These are phyloP conservation scores for Eristalis tenax DNA, from an alignment of 2,888 invertebrate species.

Conservation along the genomic window DNA sequence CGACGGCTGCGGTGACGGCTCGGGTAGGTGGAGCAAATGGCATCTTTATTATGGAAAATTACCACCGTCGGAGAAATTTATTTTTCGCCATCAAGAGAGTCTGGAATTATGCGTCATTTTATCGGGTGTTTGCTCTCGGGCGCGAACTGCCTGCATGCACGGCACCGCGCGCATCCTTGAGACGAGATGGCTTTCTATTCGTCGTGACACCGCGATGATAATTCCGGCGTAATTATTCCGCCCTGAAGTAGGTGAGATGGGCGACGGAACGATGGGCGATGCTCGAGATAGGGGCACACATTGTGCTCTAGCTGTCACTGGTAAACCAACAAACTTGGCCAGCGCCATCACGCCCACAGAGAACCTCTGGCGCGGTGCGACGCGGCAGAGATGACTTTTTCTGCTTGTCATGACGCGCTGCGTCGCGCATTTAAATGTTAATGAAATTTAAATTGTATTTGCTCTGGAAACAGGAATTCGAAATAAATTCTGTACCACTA, in stretches of 20 bases:
- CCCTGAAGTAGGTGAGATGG: conserved; percentile 52
- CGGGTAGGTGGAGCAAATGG: conserved; percentile 28
- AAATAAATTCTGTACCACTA: conserved; percentile 68
- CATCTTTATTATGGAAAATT: conserved; percentile 70
- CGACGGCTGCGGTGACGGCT: neutral
- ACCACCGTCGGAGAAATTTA: conserved; percentile 42
- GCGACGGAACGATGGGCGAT: neutral
- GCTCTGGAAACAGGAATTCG: conserved; percentile 63
- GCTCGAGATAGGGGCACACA: conserved; percentile 5
- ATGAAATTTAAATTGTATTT: conserved; percentile 72
- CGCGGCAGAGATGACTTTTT: neutral
- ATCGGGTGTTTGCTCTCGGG: conserved; percentile 56
- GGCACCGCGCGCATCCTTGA: conserved; percentile 56
- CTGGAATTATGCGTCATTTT: conserved; percentile 68
- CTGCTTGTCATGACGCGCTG: conserved; percentile 17
- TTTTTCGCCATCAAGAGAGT: conserved; percentile 42
- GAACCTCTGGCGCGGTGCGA: neutral
- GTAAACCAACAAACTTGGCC: conserved; percentile 61
- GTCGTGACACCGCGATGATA: conserved; percentile 66
- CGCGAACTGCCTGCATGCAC: conserved; percentile 17
- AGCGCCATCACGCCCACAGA: conserved; percentile 49
- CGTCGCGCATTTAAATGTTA: conserved; percentile 66
- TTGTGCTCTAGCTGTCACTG: conserved; percentile 30
- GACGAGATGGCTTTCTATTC: conserved; percentile 66
- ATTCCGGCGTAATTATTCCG: conserved; percentile 66